Base-by-base conservation (phyloP, 2,888 invertebrate genomes). In the Escarpia spicata region DNA sequence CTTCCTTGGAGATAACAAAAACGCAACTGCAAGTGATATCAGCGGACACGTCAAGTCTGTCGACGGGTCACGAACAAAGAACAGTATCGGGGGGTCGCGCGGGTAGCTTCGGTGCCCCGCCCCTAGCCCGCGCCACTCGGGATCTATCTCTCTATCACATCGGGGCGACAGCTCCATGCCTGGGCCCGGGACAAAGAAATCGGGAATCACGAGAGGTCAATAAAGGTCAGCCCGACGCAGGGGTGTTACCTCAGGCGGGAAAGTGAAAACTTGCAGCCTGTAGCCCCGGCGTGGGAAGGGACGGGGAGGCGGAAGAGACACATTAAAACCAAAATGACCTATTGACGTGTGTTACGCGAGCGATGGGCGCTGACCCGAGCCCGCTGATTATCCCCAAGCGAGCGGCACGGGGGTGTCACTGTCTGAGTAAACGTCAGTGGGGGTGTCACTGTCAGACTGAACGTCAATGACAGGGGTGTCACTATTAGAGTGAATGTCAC, bases 241-340 rank as follows among this genome's bases (percentile, higher is more conserved):
- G 75, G 75, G 75, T 75, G 75, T 75, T 75, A 75, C 75, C 75
- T 15, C 75, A 75, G 75, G 75, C 75, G 75, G 26, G 75, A 75
- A 75, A 15, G 19, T 75, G 75, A 75, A 75, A 75, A 75, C 75
- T 75, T 75, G 75, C 75, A 75, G 75, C 75, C 75, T 26, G 75
- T 26, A 15, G 75, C 75, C n/a, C 26, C 75, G 26, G 75, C 75
- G 75, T 26, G 75, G 75, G 75, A 75, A 75, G 75, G 75, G 75
- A 26, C 75, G 75, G 26, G 75, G 75, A 75, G 4, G 75, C 26
- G 26, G 75, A n/a, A 75, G n/a, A n/a, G n/a, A 26, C 6, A 75
- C 75, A 75, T 75, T 75, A 75, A 75, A 75, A 75, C 75, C 19
- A 75, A 75, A 75, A 75, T 75, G 75, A 75, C 75, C 75, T 75